A percentile compares a stretch with the other conserved stretches of the same genome.
These are phyloP conservation scores for Prenolepis imparis DNA, from an alignment of 2,888 invertebrate genomes.

Conservation along the genomic window DNA sequence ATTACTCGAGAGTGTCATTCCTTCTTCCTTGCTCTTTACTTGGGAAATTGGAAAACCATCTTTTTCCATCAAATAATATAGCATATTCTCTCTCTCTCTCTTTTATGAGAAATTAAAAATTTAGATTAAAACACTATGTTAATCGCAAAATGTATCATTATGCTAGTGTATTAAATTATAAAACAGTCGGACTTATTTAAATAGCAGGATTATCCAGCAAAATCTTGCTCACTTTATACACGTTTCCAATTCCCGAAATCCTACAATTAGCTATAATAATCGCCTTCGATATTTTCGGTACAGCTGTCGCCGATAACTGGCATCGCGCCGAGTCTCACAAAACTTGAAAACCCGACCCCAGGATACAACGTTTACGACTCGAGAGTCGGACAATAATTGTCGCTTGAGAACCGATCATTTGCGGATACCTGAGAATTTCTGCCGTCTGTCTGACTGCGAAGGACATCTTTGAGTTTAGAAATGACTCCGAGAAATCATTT, in stretches of 20 bases:
- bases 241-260: constrained; percentile 10
- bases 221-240: background rate
- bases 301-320: constrained; percentile 57
- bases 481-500: constrained; percentile 39
- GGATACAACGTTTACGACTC: constrained; percentile 38
- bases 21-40: background rate
- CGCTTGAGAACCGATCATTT: constrained; percentile 68
- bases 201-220: background rate
- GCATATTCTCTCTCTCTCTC: background rate
- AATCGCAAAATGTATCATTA: background rate
- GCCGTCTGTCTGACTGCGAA: constrained; percentile 24
- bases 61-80: background rate
- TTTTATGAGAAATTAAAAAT: background rate
- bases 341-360: constrained; percentile 53
- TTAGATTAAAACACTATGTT: background rate
- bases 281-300: constrained; percentile 31
- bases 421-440: constrained; percentile 42
- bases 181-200: background rate
- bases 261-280: constrained; percentile 48
- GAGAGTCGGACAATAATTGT: constrained; percentile 64
- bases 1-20: constrained; percentile 25
- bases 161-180: background rate
- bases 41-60: background rate
- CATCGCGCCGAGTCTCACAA: constrained; percentile 65
- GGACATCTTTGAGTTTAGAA: constrained; percentile 36